These are phyloP conservation scores for Acropternis orthonyx DNA, from an alignment of 2,797 vertebrate species.

Conservation along the genomic window DNA sequence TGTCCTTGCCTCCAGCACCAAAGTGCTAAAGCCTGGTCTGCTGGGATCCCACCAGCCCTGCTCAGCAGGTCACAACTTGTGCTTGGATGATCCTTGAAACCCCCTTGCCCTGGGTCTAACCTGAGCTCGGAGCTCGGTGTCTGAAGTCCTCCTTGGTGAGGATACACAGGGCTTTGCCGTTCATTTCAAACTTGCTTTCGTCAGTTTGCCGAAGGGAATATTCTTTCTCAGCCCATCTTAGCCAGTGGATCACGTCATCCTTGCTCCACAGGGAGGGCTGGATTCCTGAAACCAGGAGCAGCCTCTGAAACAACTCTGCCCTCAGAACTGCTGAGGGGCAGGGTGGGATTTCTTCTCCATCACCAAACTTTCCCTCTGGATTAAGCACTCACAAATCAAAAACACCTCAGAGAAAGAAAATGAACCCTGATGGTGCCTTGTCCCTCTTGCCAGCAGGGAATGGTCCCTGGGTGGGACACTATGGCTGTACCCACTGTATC, in stretches of 20 bases:
- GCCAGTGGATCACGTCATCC: slow-evolving; percentile 88
- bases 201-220: slow-evolving; percentile 81
- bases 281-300: slow-evolving; percentile 80
- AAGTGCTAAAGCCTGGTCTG: neutral
- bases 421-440: neutral
- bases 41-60: neutral
- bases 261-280: slow-evolving; percentile 92
- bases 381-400: neutral
- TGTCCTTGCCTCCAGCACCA: neutral
- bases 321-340: neutral
- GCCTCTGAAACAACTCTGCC: neutral
- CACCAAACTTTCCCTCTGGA: neutral
- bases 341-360: neutral
- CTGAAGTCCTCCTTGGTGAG: slow-evolving; percentile 95
- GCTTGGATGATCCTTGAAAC: neutral
- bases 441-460: neutral
- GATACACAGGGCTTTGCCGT: slow-evolving; percentile 88
- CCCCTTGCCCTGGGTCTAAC: slow-evolving; percentile 57
- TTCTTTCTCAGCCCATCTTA: slow-evolving; percentile 89
- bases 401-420: neutral
- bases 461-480: neutral
- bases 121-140: slow-evolving; percentile 86
- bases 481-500: accelerated
- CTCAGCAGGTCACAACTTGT: neutral
- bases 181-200: slow-evolving; percentile 86